phyloP scores from a whole-genome alignment of 2,888 invertebrate genomes.

The Dinocampus coccinellae region DNA sequence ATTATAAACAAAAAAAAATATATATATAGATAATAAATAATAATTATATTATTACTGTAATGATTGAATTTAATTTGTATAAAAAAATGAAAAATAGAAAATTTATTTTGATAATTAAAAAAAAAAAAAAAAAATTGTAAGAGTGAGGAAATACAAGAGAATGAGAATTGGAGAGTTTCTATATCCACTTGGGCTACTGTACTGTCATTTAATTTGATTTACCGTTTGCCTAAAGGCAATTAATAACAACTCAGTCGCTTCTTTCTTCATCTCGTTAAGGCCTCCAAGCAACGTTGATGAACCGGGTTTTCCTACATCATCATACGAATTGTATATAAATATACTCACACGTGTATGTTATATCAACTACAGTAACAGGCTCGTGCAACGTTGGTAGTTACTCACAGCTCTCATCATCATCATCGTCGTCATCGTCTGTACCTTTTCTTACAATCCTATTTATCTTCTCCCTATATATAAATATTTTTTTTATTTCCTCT shows the following conservation, averaged over 20 bases:
- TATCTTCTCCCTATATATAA: background rate
- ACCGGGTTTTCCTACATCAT: conserved; percentile 47
- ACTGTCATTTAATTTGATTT: conserved; percentile 58
- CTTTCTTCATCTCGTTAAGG: conserved; percentile 50
- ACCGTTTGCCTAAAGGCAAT: conserved; percentile 50
- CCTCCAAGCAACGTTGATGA: conserved; percentile 48
- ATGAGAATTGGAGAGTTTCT: background rate
- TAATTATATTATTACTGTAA: no score
- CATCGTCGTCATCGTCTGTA: no score
- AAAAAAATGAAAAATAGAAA: conserved; percentile 23
- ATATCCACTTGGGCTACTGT: conserved; percentile 39
- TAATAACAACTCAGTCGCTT: conserved; percentile 48
- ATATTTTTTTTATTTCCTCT: background rate
- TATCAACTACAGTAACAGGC: no score
- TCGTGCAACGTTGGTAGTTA: background rate
- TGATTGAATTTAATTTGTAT: no score
- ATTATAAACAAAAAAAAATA: no score
- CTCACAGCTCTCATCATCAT: background rate
- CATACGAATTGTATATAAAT: conserved; percentile 32
- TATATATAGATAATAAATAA: no score
- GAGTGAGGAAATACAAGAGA: background rate
- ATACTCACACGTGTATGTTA: conserved; percentile 36
- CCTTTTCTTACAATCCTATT: background rate
- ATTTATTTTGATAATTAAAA: no score
- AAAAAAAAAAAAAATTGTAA: background rate